Evolutionary conservation across 2,888 invertebrate genomes (phyloP).

Genomic region (Drosophila nigricruria): DNA sequence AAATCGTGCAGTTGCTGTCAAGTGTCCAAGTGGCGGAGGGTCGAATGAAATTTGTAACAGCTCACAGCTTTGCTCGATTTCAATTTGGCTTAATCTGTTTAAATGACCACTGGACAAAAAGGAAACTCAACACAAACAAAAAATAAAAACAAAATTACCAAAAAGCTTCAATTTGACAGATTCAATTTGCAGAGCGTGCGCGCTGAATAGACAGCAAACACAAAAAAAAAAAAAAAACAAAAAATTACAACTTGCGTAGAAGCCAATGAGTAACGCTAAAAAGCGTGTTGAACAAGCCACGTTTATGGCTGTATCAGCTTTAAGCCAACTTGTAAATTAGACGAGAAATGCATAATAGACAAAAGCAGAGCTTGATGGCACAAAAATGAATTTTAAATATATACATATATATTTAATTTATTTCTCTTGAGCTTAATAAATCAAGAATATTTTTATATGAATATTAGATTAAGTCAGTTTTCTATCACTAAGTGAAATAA

Average conservation of each 20-base stretch:
- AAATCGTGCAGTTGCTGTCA: constrained; percentile 5
- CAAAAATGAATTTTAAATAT: too few relatives aligned
- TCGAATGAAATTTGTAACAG: constrained; percentile 56
- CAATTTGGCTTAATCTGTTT: constrained; percentile 74
- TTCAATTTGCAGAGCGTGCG: constrained; percentile 60
- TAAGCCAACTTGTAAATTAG: constrained; percentile 11
- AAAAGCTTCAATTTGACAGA: constrained; percentile 60
- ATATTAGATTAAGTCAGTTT: too few relatives aligned
- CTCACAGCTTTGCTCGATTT: constrained; percentile 56
- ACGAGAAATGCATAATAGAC: too few relatives aligned
- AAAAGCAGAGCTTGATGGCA: background rate
- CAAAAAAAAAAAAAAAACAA: background rate
- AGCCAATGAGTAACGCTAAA: constrained; percentile 38
- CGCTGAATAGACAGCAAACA: background rate
- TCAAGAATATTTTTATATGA: too few relatives aligned
- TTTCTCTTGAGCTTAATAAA: too few relatives aligned
- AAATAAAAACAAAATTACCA: constrained; percentile 48
- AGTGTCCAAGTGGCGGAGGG: constrained; percentile 22
- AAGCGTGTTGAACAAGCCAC: constrained; percentile 5
- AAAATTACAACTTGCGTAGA: constrained; percentile 15
- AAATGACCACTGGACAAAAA: constrained; percentile 58
- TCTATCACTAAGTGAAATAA: too few relatives aligned
- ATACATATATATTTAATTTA: too few relatives aligned
- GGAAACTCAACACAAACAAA: constrained; percentile 19
- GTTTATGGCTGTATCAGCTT: constrained; percentile 5